Evolutionary conservation across 2,888 invertebrate genomes (phyloP), one percentile per base, ranked within the genome.

Genomic region (Allolobophora icterica): DNA sequence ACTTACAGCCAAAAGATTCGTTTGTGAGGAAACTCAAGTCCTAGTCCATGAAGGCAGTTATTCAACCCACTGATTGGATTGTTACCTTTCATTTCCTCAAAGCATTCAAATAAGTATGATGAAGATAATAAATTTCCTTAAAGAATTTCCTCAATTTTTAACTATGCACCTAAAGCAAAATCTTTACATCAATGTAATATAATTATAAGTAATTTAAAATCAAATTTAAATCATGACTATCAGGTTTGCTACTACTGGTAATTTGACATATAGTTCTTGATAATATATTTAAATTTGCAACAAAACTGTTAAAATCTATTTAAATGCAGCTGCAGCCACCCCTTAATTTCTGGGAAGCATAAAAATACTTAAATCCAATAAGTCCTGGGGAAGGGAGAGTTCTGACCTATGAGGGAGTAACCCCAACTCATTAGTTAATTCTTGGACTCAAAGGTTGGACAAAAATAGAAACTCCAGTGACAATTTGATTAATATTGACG

Each of bases 401-500:
- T 45, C 45, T 3, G 19, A 15, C 45, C 45, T 13, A 45, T 11
- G 19, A 45, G 13, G 45, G 45, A 45, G 45, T 19, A 30, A 30
- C 58, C 71, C 8, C n/a, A 71, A n/a, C n/a, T 71, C 71, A 71
- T 71, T n/a, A n/a, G 71, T 71, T 71, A 30, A 71, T 71, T 71
- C 71, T 71, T 30, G 71, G n/a, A 71, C 30, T 71, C 71, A 71
- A 71, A 71, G 71, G 71, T 71, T 71, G 71, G n/a, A 71, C 71
- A 71, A 71, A n/a, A 71, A n/a, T n/a, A 71, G 71, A 71, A 71
- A 52, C 52, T 1, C 21, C 52, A 52, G 52, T 52, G 52, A 52
- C 52, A 71, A 71, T 71, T 71, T 71, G n/a, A 71, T 71, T 71
- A 71, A 71, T 71, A 71, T 71, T n/a, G 71, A 71, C n/a, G n/a